Conservation (phyloP, 2,797 vertebrate species). For the Urosaurus nigricauda region DNA sequence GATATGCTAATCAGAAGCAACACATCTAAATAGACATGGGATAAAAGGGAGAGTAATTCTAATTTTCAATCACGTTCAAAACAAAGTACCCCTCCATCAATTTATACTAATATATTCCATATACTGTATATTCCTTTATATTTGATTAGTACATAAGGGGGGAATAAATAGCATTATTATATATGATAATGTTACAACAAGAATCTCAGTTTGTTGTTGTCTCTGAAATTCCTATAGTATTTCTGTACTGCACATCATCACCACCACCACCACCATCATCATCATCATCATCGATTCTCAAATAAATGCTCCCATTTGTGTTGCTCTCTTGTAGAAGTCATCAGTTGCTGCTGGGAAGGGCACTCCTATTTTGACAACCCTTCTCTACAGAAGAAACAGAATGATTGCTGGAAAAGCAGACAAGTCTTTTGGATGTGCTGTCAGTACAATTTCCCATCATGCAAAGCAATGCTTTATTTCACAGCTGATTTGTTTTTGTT, state of each 20-base stretch:
- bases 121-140: not conserved
- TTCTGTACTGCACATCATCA: not conserved
- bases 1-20: not conserved
- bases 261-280: no score
- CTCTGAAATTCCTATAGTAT: slow-evolving; percentile 14
- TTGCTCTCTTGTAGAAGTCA: not conserved
- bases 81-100: slow-evolving; percentile 48
- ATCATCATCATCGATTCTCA: not conserved
- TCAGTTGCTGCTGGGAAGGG: not conserved
- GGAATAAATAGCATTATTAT: not conserved
- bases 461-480: not conserved
- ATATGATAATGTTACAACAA: not conserved
- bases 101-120: not conserved
- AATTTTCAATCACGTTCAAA: slow-evolving; percentile 17
- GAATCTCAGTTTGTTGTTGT: not conserved
- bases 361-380: not conserved
- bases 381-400: slow-evolving; percentile 17
- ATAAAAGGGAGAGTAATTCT: not conserved
- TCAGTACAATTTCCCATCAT: not conserved
- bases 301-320: not conserved
- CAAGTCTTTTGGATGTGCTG: slow-evolving; percentile 12
- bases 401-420: not conserved
- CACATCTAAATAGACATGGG: not conserved
- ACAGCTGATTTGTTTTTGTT: not conserved
- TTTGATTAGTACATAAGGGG: not conserved